Conservation (phyloP, 2,113 vertebrate genomes). For the Sphaerodactylus townsendi region DNA sequence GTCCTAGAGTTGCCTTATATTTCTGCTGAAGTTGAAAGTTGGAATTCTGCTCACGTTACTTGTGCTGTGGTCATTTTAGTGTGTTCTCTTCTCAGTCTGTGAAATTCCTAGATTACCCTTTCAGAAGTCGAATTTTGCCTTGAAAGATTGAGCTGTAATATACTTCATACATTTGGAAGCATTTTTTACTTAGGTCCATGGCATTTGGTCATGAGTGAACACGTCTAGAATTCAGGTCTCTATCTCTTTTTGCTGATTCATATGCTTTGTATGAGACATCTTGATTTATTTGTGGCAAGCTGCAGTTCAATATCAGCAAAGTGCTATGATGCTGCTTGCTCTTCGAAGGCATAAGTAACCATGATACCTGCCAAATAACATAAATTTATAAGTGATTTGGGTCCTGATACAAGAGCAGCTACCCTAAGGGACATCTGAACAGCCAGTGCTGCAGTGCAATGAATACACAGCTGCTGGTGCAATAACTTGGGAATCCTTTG, state of each 20-base stretch:
- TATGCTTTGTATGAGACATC: background rate
- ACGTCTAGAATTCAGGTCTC: background rate
- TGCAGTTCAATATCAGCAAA: background rate
- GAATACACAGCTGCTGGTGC: background rate
- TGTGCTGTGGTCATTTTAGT: background rate
- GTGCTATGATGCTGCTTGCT: background rate
- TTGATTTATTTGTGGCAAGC: conserved; percentile 3
- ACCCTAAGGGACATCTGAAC: background rate
- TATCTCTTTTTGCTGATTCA: background rate
- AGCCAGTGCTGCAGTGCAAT: background rate
- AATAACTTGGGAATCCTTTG: background rate
- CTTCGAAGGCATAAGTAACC: background rate
- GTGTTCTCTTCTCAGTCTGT: background rate
- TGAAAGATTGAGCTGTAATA: background rate
- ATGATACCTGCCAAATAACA: background rate
- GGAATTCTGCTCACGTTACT: background rate
- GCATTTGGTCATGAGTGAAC: background rate
- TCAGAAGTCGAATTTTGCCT: background rate
- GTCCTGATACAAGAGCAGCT: background rate
- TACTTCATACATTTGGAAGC: background rate
- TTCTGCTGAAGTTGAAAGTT: background rate
- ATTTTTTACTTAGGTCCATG: background rate
- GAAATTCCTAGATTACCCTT: background rate
- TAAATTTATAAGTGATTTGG: background rate
- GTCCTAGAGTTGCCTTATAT: background rate